These are phyloP conservation scores for Tachyglossus aculeatus DNA, from an alignment of 2,797 vertebrate genomes.

Conservation along the genomic window DNA sequence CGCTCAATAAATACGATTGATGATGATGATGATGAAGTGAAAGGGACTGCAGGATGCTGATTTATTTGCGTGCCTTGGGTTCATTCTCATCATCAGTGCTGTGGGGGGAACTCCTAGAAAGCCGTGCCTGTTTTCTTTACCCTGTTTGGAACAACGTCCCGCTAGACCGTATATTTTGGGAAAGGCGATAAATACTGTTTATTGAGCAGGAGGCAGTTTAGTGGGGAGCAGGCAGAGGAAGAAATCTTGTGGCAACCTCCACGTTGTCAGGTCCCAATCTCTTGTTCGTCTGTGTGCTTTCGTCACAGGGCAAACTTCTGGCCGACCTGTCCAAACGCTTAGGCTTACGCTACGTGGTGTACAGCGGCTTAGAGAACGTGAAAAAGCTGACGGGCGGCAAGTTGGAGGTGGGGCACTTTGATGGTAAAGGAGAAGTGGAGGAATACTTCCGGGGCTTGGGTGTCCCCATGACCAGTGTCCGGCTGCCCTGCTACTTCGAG, in stretches of 20 bases:
- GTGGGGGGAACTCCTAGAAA: no score
- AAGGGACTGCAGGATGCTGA: no score
- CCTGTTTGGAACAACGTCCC: no score
- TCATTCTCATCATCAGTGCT: rapidly evolving
- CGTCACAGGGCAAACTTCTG: conserved; percentile 58
- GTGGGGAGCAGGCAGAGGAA: neutral
- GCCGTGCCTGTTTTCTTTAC: no score
- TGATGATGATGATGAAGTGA: no score
- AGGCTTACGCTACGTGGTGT: conserved; percentile 60
- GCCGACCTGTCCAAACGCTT: conserved; percentile 64
- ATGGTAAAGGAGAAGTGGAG: conserved; percentile 70
- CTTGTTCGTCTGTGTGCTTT: neutral
- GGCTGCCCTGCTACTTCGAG: conserved; percentile 67
- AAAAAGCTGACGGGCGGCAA: conserved; percentile 51
- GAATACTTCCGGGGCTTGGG: conserved; percentile 58
- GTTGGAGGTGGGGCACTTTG: conserved; percentile 68
- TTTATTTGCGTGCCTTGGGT: no score
- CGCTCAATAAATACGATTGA: no score
- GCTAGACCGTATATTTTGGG: no score
- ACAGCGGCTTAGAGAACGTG: conserved; percentile 73
- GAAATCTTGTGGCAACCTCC: no score
- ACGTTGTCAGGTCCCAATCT: no score
- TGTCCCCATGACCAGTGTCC: conserved; percentile 59
- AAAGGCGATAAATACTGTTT: no score
- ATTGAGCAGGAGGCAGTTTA: neutral